These are phyloP conservation scores for Felis chaus DNA, from an alignment of 2,113 vertebrate genomes.

Conservation along the genomic window DNA sequence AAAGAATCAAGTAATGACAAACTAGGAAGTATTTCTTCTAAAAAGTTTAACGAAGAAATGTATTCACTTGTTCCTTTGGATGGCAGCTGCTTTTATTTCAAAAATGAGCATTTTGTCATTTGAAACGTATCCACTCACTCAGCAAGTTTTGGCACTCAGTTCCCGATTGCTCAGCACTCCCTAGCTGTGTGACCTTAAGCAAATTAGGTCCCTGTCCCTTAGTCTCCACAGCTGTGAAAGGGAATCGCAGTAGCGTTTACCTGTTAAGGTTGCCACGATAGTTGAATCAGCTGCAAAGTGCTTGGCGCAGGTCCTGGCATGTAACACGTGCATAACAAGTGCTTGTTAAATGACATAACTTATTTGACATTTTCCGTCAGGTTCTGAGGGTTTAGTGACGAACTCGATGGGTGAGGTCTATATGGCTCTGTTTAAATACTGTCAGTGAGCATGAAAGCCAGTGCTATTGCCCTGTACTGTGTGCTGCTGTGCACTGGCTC, in stretches of 20 bases:
- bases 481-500: no score
- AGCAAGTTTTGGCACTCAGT: neutral
- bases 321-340: neutral
- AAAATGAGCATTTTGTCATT: neutral
- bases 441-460: neutral
- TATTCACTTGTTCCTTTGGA: neutral
- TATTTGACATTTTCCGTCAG: neutral
- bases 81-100: neutral
- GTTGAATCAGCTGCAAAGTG: neutral
- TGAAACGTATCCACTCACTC: neutral
- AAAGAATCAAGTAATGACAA: neutral
- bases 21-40: neutral
- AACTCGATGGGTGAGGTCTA: neutral
- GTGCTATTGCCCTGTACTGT: accelerated
- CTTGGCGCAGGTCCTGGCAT: neutral
- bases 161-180: neutral
- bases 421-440: no score
- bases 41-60: neutral
- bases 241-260: neutral
- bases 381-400: neutral
- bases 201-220: neutral
- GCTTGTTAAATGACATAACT: neutral
- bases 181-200: neutral
- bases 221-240: neutral
- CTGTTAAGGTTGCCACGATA: neutral